Evolutionary conservation across 2,113 vertebrate species (phyloP).

Genomic region (Protomyctophum bolini): DNA sequence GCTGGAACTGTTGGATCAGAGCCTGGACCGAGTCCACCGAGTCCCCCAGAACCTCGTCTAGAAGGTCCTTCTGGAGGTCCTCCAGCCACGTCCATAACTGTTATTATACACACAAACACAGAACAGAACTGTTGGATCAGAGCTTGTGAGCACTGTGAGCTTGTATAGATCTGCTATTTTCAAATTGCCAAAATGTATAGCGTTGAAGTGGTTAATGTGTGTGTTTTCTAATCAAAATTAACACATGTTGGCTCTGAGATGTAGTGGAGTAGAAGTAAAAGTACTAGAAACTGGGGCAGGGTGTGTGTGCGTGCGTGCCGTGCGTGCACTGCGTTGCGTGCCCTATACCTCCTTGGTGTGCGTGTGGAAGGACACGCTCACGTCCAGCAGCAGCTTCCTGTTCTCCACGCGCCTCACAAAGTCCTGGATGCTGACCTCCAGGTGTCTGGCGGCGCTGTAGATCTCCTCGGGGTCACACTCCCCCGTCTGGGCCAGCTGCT

Average conservation of each 20-base stretch:
- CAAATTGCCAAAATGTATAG: too few species aligned
- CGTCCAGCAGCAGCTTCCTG: conserved; percentile 96
- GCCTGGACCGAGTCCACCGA: conserved; percentile 96
- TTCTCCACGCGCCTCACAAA: conserved; percentile 97
- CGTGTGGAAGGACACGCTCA: conserved; percentile 98
- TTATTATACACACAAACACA: conserved; percentile 40
- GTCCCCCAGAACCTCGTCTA: conserved; percentile 95
- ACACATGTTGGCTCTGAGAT: too few species aligned
- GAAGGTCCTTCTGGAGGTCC: conserved; percentile 96
- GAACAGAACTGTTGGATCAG: too few species aligned
- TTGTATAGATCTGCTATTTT: too few species aligned
- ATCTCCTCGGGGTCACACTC: conserved; percentile 99
- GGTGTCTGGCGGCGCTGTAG: conserved; percentile 97
- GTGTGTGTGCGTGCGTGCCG: not conserved
- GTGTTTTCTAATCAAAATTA: too few species aligned
- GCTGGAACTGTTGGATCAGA: conserved; percentile 98
- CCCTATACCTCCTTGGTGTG: conserved; percentile 97
- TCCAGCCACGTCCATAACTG: conserved; percentile 99
- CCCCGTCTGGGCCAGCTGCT: conserved; percentile 96
- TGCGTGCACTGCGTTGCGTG: not conserved
- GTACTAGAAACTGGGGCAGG: too few species aligned
- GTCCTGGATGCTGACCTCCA: conserved; percentile 98
- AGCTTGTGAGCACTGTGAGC: too few species aligned
- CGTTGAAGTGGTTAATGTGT: too few species aligned
- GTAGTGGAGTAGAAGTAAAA: too few species aligned